These are phyloP conservation scores for Maniola jurtina DNA, from an alignment of 1,140 invertebrate species.

Conservation along the genomic window DNA sequence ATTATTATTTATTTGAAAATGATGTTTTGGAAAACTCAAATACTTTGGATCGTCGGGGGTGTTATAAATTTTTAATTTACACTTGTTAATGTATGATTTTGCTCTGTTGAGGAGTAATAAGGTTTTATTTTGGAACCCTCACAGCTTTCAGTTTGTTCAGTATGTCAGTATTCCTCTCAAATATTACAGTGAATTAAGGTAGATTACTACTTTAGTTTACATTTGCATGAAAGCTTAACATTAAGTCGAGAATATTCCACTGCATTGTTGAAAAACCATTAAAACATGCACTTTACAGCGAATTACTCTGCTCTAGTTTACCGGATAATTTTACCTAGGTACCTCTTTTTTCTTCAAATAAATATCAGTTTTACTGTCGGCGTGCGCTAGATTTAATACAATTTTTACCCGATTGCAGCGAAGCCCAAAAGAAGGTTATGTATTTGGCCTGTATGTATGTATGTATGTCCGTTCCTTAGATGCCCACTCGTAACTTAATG, in stretches of 20 bases:
- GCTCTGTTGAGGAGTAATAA: too few relatives aligned
- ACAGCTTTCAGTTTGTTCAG: not conserved
- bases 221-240: slow-evolving; percentile 8
- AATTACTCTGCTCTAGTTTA: slow-evolving; percentile 15
- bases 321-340: slow-evolving; percentile 13
- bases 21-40: too few relatives aligned
- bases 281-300: slow-evolving; percentile 10
- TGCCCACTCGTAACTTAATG: too few relatives aligned
- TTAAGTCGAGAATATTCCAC: slow-evolving; percentile 13
- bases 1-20: too few relatives aligned
- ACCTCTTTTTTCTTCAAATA: slow-evolving; percentile 9
- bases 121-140: too few relatives aligned
- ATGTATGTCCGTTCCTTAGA: too few relatives aligned
- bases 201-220: slow-evolving; percentile 11
- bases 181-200: not conserved
- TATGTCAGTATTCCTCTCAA: slow-evolving; percentile 4
- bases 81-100: too few relatives aligned
- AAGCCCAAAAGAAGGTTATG: too few relatives aligned
- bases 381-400: not conserved
- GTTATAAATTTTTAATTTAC: too few relatives aligned
- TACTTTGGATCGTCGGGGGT: too few relatives aligned
- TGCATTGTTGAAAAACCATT: slow-evolving; percentile 11
- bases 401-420: too few relatives aligned
- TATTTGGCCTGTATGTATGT: too few relatives aligned
- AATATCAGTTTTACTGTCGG: not conserved